Base-by-base conservation (phyloP, 2,888 invertebrate genomes). In the Gordius sp. region DNA sequence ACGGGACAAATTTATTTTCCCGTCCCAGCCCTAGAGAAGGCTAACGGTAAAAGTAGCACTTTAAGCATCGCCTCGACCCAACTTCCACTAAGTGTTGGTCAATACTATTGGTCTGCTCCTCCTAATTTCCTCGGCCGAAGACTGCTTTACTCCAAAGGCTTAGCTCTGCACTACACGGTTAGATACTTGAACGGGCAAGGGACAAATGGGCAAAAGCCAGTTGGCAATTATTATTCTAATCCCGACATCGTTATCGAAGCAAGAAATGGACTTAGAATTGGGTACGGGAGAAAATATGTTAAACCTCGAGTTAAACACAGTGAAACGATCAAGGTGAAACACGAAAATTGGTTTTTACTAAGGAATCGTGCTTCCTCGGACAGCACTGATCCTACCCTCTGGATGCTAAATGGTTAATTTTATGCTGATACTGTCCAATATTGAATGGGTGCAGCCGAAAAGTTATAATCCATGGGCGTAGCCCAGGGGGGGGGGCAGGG, bases 31-130 rank as follows among this genome's bases (percentile, higher is more conserved):
- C 47, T 47, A 13, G 47, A 47, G 20, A 47, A 47, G 20, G 8
- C 47, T 20, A 23, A 13, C 13, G 39, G 39, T n/a, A 33, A n/a
- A 33, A n/a, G 4, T 20, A 47, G 47, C 20, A 20, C 20, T 8
- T 23, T 47, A 47, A 47, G 47, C 47, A 4, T 47, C 4, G 20
- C 47, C 16, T n/a, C n/a, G n/a, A n/a, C n/a, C n/a, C n/a, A n/a
- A n/a, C n/a, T n/a, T n/a, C n/a, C n/a, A n/a, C n/a, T n/a, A n/a
- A n/a, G n/a, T n/a, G n/a, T 39, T n/a, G 39, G 39, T n/a, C 8
- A n/a, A 39, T n/a, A 39, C 13, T 39, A 39, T n/a, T 39, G 39
- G 39, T n/a, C n/a, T n/a, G 39, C 39, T 39, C 39, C 39, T 39
- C n/a, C 39, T 13, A n/a, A 13, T 39, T 39, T 13, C n/a, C 39